Base-by-base conservation (phyloP, 2,113 vertebrate species). In the Psephotus haematonotus region DNA sequence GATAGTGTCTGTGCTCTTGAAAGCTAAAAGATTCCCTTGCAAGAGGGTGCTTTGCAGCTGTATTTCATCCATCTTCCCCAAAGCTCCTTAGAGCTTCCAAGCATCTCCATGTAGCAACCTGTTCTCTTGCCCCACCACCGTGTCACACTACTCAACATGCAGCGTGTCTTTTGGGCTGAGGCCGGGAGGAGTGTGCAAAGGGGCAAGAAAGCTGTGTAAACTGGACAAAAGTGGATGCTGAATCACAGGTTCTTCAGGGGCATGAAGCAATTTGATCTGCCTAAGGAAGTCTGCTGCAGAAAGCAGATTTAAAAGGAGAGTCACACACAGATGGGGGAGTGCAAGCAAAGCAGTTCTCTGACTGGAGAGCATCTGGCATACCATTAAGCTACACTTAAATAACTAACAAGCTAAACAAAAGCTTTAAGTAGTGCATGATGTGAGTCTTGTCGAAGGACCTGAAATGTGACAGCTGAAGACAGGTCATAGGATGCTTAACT, bases 391-490 rank as follows among this genome's bases (percentile, higher is more conserved):
- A 50, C 44, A 86, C 31, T 88, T 80, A 82, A 84, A 68, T 86
- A 87, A 75, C 84, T 95, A 93, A 91, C 57, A 71, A 91, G 68
- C 47, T 76, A 76, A 95, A 94, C 4, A 9, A 88, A 95, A 88
- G 29, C 83, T 92, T 72, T 83, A 83, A 86, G 93, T 44, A 86
- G 71, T 9, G 0, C 47, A 63, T 74, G 81, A 84, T 83, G 24
- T 55, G 47, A 43, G 68, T 47, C 31, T 92, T 70, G 74, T 52
- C 43, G 72, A 92, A 83, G 14, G 44, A 88, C n/a, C 71, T 79
- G 47, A 59, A 83, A 81, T 65, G 23, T 95, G 82, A 44, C 91
- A 90, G 62, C 49, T 77, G 88, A 88, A 92, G 44, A 65, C 44
- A 91, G 78, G 75, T 62, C 60, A 82, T 10, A 71, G 50, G 64